phyloP scores from a whole-genome alignment of 1,140 invertebrate genomes.

The Eriosoma lanigerum region DNA sequence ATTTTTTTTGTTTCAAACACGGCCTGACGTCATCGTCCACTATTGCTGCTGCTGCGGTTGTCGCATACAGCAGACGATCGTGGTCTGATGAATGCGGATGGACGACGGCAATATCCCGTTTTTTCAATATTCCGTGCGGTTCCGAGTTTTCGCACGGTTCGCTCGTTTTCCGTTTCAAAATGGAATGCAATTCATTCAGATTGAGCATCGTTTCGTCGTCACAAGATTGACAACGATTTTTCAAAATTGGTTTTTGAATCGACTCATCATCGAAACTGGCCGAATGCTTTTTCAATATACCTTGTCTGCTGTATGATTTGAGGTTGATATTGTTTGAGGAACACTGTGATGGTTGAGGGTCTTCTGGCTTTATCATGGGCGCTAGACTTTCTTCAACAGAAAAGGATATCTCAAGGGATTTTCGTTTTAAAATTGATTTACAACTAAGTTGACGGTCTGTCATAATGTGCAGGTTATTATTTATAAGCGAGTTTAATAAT shows the following conservation, averaged over 20 bases:
- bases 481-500: slow-evolving; percentile 1
- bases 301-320: slow-evolving; percentile 63
- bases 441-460: slow-evolving; percentile 55
- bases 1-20: slow-evolving; percentile 22
- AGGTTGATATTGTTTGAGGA: slow-evolving; percentile 8
- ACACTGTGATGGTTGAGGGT: slow-evolving; percentile 8
- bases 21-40: not conserved
- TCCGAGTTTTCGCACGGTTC: not conserved
- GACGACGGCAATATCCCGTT: not conserved
- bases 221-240: slow-evolving; percentile 59
- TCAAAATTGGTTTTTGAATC: slow-evolving; percentile 77
- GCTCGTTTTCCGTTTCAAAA: slow-evolving; percentile 49
- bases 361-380: not conserved
- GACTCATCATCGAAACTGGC: slow-evolving; percentile 71
- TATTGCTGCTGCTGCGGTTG: not conserved
- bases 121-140: slow-evolving; percentile 38
- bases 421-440: slow-evolving; percentile 53
- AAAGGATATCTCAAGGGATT: slow-evolving; percentile 60
- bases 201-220: slow-evolving; percentile 36
- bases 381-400: slow-evolving; percentile 59
- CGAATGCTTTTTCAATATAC: slow-evolving; percentile 75
- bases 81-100: not conserved
- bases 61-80: not conserved
- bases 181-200: slow-evolving; percentile 47
- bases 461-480: not conserved